Conservation (phyloP, 2,113 vertebrate species). For the Pygoscelis adeliae region DNA sequence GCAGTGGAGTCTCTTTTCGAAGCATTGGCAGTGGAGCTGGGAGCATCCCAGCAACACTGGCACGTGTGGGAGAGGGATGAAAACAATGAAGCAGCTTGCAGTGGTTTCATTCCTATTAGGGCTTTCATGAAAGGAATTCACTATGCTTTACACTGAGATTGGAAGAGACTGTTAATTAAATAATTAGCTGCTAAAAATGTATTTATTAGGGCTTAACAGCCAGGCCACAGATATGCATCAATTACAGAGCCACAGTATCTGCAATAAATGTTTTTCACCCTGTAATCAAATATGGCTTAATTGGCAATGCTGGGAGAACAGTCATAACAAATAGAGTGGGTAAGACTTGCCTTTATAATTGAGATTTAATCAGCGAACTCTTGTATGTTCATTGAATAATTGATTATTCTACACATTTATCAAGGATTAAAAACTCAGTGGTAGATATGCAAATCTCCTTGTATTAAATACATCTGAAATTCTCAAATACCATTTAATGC, state of each 20-base stretch:
- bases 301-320: conserved; percentile 55
- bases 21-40: not conserved
- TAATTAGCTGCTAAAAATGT: conserved; percentile 57
- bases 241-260: conserved; percentile 56
- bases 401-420: conserved; percentile 66
- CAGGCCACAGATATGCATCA: conserved; percentile 56
- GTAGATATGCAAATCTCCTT: conserved; percentile 53
- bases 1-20: not conserved
- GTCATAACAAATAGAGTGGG: conserved; percentile 55
- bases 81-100: not conserved
- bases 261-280: conserved; percentile 61
- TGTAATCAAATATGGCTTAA: conserved; percentile 68
- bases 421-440: conserved; percentile 64
- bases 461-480: conserved; percentile 35
- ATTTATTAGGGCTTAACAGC: conserved; percentile 64
- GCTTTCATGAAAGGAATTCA: not conserved
- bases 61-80: not conserved
- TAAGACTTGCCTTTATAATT: conserved; percentile 62
- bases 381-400: conserved; percentile 65
- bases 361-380: conserved; percentile 64
- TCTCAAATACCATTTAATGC: conserved; percentile 27
- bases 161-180: conserved; percentile 51
- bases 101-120: not conserved
- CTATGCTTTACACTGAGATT: not conserved
- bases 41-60: not conserved